These are phyloP conservation scores for Malthinus flaveolus DNA, from an alignment of 2,888 invertebrate genomes.

Conservation along the genomic window DNA sequence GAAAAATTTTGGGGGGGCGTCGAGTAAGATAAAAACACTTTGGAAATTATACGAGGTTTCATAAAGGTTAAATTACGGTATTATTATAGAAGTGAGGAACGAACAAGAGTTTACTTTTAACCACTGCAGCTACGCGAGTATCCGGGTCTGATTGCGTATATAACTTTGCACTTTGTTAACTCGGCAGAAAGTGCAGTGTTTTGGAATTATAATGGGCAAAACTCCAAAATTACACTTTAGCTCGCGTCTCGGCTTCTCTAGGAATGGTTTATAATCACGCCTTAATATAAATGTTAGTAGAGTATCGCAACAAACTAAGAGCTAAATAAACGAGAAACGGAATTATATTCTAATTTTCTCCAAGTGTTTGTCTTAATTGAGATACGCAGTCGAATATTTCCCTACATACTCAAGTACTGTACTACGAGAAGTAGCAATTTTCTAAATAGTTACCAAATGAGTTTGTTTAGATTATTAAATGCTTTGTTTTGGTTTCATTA, in stretches of 20 bases:
- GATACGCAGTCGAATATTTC: conserved; percentile 10
- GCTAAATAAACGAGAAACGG: conserved; percentile 39
- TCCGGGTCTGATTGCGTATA: conserved; percentile 47
- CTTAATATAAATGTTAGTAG: conserved; percentile 38
- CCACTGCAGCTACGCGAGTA: conserved; percentile 27
- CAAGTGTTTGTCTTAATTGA: conserved; percentile 24
- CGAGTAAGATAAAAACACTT: not conserved
- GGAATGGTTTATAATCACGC: conserved; percentile 45
- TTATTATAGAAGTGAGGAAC: conserved; percentile 4
- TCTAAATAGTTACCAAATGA: conserved; percentile 16
- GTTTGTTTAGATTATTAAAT: conserved; percentile 17
- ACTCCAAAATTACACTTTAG: conserved; percentile 45
- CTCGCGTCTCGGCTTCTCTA: conserved; percentile 39
- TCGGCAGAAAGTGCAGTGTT: conserved; percentile 50
- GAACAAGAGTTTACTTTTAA: conserved; percentile 31
- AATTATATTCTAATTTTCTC: conserved; percentile 41
- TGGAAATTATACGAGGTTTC: conserved; percentile 11
- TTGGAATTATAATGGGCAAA: conserved; percentile 52
- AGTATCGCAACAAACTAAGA: conserved; percentile 32
- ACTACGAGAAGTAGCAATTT: conserved; percentile 18
- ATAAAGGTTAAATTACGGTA: conserved; percentile 2
- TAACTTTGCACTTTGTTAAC: conserved; percentile 53
- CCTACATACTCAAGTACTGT: not conserved
- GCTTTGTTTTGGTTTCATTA: conserved; percentile 20
- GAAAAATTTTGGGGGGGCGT: not conserved